Conservation (phyloP, 2,888 invertebrate genomes). For the Danaus chrysippus region DNA sequence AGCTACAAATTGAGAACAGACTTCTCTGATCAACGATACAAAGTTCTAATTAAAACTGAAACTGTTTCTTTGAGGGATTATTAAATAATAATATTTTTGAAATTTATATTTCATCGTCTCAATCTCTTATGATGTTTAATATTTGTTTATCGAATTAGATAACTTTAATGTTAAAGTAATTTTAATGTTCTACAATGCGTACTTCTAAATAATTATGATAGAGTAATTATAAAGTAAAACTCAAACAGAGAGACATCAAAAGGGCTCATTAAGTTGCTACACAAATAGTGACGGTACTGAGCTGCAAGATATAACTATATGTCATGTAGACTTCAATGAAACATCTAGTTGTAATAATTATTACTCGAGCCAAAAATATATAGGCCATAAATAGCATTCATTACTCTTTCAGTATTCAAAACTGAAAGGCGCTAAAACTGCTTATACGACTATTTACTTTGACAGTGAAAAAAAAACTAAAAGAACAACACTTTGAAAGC, state of each 20-base stretch:
- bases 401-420: too few relatives aligned
- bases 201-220: conserved; percentile 35
- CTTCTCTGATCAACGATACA: conserved; percentile 16
- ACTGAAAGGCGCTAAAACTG: background rate
- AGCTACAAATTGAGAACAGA: conserved; percentile 20
- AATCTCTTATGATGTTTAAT: background rate
- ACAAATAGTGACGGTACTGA: conserved; percentile 48
- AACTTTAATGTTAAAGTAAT: too few relatives aligned
- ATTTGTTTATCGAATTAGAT: too few relatives aligned
- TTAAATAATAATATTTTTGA: background rate
- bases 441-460: background rate
- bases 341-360: too few relatives aligned
- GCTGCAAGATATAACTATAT: background rate
- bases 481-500: background rate
- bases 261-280: conserved; percentile 60
- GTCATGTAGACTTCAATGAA: too few relatives aligned
- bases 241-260: conserved; percentile 63
- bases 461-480: background rate
- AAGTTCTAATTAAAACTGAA: conserved; percentile 17
- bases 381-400: too few relatives aligned
- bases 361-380: too few relatives aligned
- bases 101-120: background rate
- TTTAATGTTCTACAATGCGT: too few relatives aligned
- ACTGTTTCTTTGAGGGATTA: conserved; percentile 12
- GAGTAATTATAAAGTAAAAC: conserved; percentile 46